Evolutionary conservation across 1,140 invertebrate species (phyloP).

Genomic region (Lasaia peninsularis): DNA sequence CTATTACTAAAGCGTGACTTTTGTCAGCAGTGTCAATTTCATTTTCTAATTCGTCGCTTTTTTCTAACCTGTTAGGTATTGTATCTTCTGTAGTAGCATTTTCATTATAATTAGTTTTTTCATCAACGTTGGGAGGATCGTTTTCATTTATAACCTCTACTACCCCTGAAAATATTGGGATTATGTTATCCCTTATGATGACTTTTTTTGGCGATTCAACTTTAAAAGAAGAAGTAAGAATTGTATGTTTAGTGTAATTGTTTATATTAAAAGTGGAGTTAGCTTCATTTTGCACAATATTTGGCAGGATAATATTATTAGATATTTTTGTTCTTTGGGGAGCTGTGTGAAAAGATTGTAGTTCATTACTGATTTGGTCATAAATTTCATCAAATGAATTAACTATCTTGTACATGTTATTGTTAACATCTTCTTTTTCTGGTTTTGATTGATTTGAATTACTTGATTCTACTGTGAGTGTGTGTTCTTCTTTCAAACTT

Average conservation of each 20-base stretch:
- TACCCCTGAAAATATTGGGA: background rate
- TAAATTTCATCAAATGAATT: constrained; percentile 70
- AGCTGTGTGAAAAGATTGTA: background rate
- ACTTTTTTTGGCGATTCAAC: constrained; percentile 13
- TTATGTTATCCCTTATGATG: constrained; percentile 4
- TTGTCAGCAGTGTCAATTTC: too few relatives aligned
- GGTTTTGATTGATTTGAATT: constrained; percentile 18
- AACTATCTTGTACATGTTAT: constrained; percentile 54
- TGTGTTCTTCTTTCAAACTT: constrained; percentile 61
- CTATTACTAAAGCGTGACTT: too few relatives aligned
- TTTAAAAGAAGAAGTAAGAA: constrained; percentile 14
- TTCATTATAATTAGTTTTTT: background rate
- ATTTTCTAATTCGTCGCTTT: too few relatives aligned
- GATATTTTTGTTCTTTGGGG: background rate
- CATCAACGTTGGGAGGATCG: background rate
- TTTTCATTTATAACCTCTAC: background rate
- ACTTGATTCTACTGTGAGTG: constrained; percentile 36
- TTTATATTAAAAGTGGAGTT: background rate
- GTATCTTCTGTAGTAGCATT: background rate
- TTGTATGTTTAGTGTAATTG: constrained; percentile 8
- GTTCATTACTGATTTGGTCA: constrained; percentile 43
- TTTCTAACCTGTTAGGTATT: too few relatives aligned
- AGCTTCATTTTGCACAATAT: background rate
- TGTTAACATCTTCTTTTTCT: constrained; percentile 48
- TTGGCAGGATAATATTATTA: too few relatives aligned